Conservation (phyloP, 2,888 invertebrate species). For the Phragmatobia fuliginosa region DNA sequence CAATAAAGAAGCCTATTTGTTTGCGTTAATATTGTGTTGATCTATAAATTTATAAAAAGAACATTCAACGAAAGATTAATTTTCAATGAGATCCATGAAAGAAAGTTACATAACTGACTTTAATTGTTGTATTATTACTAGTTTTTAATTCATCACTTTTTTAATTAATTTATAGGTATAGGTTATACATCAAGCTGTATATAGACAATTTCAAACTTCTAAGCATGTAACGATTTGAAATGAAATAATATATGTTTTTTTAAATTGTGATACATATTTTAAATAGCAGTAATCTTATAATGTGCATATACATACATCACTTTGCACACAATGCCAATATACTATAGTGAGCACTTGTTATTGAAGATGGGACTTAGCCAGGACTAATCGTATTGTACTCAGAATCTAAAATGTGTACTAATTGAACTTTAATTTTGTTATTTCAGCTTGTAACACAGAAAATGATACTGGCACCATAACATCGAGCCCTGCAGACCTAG, state of each 20-base stretch:
- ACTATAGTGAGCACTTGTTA: not conserved
- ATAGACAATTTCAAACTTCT: not conserved
- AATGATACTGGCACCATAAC: constrained; percentile 59
- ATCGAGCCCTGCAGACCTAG: constrained; percentile 67
- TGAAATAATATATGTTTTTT: too few relatives aligned
- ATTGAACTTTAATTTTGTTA: not conserved
- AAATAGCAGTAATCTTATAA: too few relatives aligned
- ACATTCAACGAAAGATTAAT: not conserved
- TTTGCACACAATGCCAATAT: not conserved
- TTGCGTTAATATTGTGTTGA: too few relatives aligned
- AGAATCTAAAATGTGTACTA: not conserved
- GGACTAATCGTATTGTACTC: not conserved
- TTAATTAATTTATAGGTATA: too few relatives aligned
- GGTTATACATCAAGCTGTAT: not conserved
- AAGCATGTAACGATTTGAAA: not conserved
- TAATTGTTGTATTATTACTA: too few relatives aligned
- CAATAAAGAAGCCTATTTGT: too few relatives aligned
- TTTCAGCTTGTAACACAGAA: constrained; percentile 78
- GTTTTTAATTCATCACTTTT: too few relatives aligned
- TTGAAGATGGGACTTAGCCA: not conserved
- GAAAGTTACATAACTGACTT: not conserved
- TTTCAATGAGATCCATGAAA: not conserved
- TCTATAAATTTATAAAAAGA: not conserved
- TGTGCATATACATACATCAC: too few relatives aligned
- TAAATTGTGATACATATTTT: not conserved